Base-by-base conservation (phyloP, 2,797 vertebrate genomes). In the Decapterus maruadsi region DNA sequence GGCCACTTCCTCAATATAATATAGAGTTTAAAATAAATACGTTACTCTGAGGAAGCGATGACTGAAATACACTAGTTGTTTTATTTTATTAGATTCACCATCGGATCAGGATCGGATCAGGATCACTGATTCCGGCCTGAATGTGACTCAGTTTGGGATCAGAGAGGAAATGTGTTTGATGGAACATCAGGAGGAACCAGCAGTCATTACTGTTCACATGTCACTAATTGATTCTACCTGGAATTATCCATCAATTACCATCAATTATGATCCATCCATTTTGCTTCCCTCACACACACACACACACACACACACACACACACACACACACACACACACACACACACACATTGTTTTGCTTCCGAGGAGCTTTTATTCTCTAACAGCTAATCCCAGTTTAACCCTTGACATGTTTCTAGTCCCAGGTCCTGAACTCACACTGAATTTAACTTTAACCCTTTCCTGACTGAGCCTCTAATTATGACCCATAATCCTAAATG, bases 191-290 rank as follows among this genome's bases (percentile, higher is more conserved):
- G n/a, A 26, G 26, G 26, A 26, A 26, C 26, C 26, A 51, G 20
- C 20, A 43, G 31, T 81, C 68, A 68, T 80, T 79, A 83, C 65
- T 62, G 66, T 34, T 82, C 59, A 71, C 51, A 81, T 82, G 72
- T 72, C 66, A 62, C 76, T 88, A 86, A 89, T 87, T 88, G 58
- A 90, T 90, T 87, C 68, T 79, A 88, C 65, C 84, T 80, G 72
- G 69, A 84, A 78, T 79, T 70, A 71, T 69, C 74, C 53, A 45
- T 50, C 11, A 80, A 79, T 81, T 79, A 78, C 38, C 76, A 78
- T 81, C 76, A 65, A 69, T 81, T 77, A 81, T 54, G 59, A 75
- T 46, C 38, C 58, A 62, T 82, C 79, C 5, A 68, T 71, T 63
- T 48, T 12, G 14, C 11, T 20, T 26, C 57, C 5, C 45, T 36